These are phyloP conservation scores for Rhorus exstirpatorius DNA, from an alignment of 2,888 invertebrate species.

Conservation along the genomic window DNA sequence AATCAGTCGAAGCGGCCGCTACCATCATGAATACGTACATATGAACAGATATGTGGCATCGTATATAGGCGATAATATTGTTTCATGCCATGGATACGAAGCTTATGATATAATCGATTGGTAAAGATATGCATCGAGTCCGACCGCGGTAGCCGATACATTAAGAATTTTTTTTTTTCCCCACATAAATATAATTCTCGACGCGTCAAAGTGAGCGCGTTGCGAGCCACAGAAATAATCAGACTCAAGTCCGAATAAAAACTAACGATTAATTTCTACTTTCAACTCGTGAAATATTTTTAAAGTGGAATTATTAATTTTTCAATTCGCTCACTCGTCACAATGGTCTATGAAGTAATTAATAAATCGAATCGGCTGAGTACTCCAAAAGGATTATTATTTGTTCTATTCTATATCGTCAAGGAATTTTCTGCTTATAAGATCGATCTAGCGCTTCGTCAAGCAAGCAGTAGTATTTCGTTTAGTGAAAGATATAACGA, in stretches of 20 bases:
- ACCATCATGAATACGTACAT: conserved; percentile 3
- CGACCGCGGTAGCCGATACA: conserved; percentile 21
- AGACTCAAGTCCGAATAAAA: neutral
- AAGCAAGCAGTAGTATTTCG: conserved; percentile 30
- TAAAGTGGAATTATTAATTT: neutral
- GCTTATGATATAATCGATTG: conserved; percentile 46
- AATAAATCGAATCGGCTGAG: neutral
- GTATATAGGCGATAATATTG: conserved; percentile 37
- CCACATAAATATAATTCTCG: conserved; percentile 25
- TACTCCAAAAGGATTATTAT: conserved; percentile 10
- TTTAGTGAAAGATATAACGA: conserved; percentile 35
- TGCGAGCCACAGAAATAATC: conserved; percentile 27
- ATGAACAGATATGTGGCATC: neutral
- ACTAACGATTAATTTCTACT: neutral
- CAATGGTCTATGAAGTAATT: neutral
- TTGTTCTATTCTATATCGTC: neutral
- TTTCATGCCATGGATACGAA: conserved; percentile 30
- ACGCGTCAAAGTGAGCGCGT: neutral
- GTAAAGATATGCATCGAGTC: conserved; percentile 50
- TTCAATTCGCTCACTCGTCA: conserved; percentile 2
- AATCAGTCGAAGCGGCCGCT: conserved; percentile 1
- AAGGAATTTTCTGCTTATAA: conserved; percentile 6
- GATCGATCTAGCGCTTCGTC: neutral
- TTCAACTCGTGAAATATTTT: neutral
- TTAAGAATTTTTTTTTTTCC: conserved; percentile 1